These are phyloP conservation scores for Delia radicum DNA, from an alignment of 1,140 invertebrate genomes.

Conservation along the genomic window DNA sequence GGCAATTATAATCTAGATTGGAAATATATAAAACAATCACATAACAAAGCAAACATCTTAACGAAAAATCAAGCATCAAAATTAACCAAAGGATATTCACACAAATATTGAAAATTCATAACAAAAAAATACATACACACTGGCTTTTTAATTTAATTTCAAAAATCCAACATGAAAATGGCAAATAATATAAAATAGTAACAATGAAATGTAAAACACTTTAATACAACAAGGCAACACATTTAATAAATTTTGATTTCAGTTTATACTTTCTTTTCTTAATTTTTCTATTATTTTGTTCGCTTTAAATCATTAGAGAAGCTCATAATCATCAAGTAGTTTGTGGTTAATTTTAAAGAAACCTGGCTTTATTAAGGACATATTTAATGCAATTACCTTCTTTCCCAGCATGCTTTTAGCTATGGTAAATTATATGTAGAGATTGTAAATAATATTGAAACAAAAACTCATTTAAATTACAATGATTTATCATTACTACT, in stretches of 20 bases:
- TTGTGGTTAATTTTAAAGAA: neutral
- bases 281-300: conserved; percentile 1
- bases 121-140: neutral
- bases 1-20: no score
- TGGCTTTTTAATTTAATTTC: neutral
- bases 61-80: neutral
- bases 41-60: no score
- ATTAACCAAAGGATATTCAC: no score
- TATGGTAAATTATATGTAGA: neutral
- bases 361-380: neutral
- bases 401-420: neutral
- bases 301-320: neutral
- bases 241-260: neutral
- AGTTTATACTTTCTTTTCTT: conserved; percentile 7
- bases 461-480: neutral
- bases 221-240: conserved; percentile 2
- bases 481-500: neutral
- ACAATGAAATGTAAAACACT: neutral
- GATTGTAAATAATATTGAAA: neutral
- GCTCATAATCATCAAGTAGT: neutral
- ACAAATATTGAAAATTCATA: neutral
- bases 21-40: no score
- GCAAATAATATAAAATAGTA: neutral
- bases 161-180: neutral
- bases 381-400: neutral